Conservation (phyloP, 1,140 invertebrate genomes). For the Diprion similis region DNA sequence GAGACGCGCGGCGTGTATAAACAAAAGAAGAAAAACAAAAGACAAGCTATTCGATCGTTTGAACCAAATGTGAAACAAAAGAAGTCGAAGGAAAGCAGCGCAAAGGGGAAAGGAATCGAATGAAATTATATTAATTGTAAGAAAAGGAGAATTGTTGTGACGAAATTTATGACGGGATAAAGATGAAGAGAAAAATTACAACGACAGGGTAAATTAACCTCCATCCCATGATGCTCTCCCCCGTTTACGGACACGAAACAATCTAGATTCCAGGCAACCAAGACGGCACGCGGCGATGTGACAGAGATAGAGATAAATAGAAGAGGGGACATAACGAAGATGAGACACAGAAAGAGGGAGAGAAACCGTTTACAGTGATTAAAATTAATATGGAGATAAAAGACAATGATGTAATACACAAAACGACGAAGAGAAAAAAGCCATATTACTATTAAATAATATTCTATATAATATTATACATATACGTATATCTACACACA, state of each 20-base stretch:
- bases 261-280: no score
- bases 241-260: no score
- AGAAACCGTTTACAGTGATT: not conserved
- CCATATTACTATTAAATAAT: conserved; percentile 26
- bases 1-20: conserved; percentile 21
- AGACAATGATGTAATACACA: conserved; percentile 14
- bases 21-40: conserved; percentile 36
- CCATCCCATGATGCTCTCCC: no score
- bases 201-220: no score
- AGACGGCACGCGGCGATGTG: no score
- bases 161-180: no score
- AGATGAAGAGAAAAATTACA: no score
- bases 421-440: conserved; percentile 28
- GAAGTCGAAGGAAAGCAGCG: conserved; percentile 11
- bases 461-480: conserved; percentile 14
- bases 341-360: conserved; percentile 11
- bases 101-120: no score
- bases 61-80: not conserved
- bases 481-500: no score
- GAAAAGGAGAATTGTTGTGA: no score
- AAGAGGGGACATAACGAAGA: conserved; percentile 13
- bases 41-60: not conserved
- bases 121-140: no score
- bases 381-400: conserved; percentile 13
- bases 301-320: conserved; percentile 13